phyloP scores from a whole-genome alignment of 2,113 vertebrate genomes.

The Balaeniceps rex region DNA sequence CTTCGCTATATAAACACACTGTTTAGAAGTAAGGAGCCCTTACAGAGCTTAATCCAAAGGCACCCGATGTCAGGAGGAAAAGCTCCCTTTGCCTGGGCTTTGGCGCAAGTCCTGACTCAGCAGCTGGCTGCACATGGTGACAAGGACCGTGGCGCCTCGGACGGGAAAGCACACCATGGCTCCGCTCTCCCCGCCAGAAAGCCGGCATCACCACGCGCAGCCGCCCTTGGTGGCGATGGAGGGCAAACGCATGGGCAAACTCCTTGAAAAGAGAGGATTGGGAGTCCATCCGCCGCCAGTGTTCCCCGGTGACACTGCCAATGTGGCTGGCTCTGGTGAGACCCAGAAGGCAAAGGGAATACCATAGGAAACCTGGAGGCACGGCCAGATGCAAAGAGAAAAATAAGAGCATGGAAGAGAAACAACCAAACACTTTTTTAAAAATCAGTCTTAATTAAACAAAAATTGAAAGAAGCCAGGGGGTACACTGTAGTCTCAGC shows the following conservation, averaged over 20 bases:
- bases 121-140: not conserved
- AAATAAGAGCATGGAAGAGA: not conserved
- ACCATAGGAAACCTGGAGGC: too few relatives aligned
- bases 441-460: not conserved
- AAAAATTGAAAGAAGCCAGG: not conserved
- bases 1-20: not conserved
- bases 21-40: fast-evolving
- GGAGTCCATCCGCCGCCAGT: fast-evolving
- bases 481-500: not conserved
- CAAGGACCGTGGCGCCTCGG: fast-evolving
- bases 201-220: fast-evolving
- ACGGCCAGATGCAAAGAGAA: not conserved
- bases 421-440: not conserved
- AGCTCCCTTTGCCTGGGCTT: not conserved
- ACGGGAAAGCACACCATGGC: not conserved
- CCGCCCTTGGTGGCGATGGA: fast-evolving
- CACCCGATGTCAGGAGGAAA: not conserved
- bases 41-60: not conserved
- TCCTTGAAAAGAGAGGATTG: too few relatives aligned
- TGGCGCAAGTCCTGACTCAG: not conserved
- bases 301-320: not conserved
- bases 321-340: fast-evolving
- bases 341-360: fast-evolving
- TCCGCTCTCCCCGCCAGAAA: not conserved
- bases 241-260: not conserved